Conservation (phyloP, 2,797 vertebrate species). For the Protonibea diacanthus region DNA sequence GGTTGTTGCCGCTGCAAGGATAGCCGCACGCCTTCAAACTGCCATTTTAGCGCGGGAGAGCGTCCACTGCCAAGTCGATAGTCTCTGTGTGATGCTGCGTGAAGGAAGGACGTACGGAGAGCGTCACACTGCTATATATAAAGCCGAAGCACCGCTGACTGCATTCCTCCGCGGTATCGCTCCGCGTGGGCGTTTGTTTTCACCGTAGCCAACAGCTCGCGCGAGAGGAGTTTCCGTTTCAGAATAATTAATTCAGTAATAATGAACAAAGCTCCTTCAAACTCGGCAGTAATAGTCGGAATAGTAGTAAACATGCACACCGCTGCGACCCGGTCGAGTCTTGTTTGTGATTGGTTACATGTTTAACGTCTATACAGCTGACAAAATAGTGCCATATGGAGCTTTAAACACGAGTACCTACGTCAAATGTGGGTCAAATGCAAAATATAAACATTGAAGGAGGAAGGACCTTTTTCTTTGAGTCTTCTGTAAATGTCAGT, state of each 20-base stretch:
- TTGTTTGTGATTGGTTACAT: conserved; percentile 38
- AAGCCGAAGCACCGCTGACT: conserved; percentile 34
- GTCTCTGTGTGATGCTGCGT: fast-evolving
- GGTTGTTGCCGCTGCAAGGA: conserved; percentile 82
- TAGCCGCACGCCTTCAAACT: conserved; percentile 79
- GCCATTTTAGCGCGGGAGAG: conserved; percentile 77
- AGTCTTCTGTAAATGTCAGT: background rate
- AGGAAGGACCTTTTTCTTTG: background rate
- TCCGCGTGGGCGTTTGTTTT: conserved; percentile 10
- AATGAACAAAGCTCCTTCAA: too few relatives aligned
- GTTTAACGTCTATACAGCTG: too few relatives aligned
- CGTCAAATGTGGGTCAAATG: conserved; percentile 63
- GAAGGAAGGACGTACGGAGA: fast-evolving
- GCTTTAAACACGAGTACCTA: background rate
- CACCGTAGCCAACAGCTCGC: fast-evolving
- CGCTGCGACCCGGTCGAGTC: background rate
- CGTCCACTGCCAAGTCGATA: fast-evolving
- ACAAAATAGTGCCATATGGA: conserved; percentile 36
- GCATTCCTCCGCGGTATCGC: conserved; percentile 68
- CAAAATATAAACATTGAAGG: conserved; percentile 62
- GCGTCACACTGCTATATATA: conserved; percentile 40
- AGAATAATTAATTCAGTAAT: background rate
- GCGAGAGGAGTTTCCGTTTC: background rate
- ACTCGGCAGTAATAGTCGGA: too few relatives aligned
- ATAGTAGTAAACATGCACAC: background rate